Evolutionary conservation across 2,113 vertebrate genomes (phyloP).

Genomic region (Chaenogobius annularis): DNA sequence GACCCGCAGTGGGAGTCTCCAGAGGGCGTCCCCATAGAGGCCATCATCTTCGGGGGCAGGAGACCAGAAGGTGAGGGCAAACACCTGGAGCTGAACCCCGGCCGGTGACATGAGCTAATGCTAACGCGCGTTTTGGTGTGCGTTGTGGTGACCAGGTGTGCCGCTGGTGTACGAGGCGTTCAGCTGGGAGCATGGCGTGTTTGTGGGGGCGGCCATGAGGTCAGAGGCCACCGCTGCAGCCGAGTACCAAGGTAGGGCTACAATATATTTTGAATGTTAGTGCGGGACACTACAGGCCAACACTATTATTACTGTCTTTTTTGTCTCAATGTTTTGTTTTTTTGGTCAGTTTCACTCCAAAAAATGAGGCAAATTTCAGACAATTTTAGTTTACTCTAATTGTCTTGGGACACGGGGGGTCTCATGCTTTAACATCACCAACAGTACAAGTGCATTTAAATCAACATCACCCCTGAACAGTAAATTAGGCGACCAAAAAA

Average conservation of each 20-base stretch:
- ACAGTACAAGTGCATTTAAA: too few species aligned
- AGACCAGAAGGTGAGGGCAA: constrained; percentile 84
- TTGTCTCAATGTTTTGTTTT: too few species aligned
- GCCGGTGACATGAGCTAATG: not conserved
- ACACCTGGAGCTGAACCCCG: not conserved
- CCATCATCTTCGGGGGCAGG: constrained; percentile 93
- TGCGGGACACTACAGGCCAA: too few species aligned
- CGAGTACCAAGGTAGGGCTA: constrained; percentile 95
- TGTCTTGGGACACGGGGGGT: too few species aligned
- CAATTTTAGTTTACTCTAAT: too few species aligned
- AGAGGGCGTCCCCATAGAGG: constrained; percentile 91
- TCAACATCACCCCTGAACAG: too few species aligned
- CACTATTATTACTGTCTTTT: too few species aligned
- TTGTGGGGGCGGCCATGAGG: constrained; percentile 93
- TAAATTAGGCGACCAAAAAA: too few species aligned
- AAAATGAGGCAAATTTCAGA: too few species aligned
- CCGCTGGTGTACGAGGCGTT: constrained; percentile 94
- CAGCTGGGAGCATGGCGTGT: constrained; percentile 94
- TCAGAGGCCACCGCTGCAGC: constrained; percentile 97
- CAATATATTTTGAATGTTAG: too few species aligned
- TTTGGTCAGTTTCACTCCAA: too few species aligned
- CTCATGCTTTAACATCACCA: too few species aligned
- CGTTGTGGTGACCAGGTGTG: constrained; percentile 84
- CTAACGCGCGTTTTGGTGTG: not conserved
- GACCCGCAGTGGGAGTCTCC: constrained; percentile 92